These are phyloP conservation scores for Drosophila atripex DNA, from an alignment of 2,888 invertebrate species.

Conservation along the genomic window DNA sequence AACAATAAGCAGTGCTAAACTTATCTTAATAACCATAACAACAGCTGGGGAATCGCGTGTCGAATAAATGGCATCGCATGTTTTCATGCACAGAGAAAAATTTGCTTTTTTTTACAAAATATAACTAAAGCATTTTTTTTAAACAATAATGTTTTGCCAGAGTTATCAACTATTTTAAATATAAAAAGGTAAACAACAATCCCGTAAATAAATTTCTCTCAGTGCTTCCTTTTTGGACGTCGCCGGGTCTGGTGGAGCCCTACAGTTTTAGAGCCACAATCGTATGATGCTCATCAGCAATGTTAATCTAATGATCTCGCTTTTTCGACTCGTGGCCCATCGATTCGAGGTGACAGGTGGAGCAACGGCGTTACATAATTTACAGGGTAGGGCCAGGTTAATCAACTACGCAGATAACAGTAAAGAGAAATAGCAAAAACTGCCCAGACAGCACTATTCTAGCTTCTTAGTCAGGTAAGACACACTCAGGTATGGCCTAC, in stretches of 20 bases:
- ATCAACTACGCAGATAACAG: conserved; percentile 15
- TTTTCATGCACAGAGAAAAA: conserved; percentile 43
- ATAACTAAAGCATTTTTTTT: not conserved
- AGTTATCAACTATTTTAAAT: not conserved
- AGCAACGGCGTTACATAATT: conserved; percentile 1
- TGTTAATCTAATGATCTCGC: conserved; percentile 16
- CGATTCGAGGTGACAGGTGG: not conserved
- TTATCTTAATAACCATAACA: conserved; percentile 54
- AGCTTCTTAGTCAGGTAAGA: conserved; percentile 1
- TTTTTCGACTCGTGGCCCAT: not conserved
- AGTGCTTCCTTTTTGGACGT: conserved; percentile 8
- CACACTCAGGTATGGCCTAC: not conserved
- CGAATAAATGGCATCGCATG: conserved; percentile 63
- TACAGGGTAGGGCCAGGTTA: conserved; percentile 15
- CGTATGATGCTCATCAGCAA: conserved; percentile 56
- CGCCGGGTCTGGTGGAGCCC: conserved; percentile 26
- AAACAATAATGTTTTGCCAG: no score
- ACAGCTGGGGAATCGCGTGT: conserved; percentile 71
- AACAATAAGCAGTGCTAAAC: conserved; percentile 22
- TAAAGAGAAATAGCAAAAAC: conserved; percentile 9
- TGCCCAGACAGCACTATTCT: conserved; percentile 20
- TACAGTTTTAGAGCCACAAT: conserved; percentile 60
- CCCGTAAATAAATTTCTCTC: not conserved
- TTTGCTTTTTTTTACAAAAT: not conserved
- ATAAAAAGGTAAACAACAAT: not conserved